Percentiles rank a stretch among this genome's conserved stretches.
phyloP scores from a whole-genome alignment of 2,113 vertebrate species.

The Leucoraja erinaceus region DNA sequence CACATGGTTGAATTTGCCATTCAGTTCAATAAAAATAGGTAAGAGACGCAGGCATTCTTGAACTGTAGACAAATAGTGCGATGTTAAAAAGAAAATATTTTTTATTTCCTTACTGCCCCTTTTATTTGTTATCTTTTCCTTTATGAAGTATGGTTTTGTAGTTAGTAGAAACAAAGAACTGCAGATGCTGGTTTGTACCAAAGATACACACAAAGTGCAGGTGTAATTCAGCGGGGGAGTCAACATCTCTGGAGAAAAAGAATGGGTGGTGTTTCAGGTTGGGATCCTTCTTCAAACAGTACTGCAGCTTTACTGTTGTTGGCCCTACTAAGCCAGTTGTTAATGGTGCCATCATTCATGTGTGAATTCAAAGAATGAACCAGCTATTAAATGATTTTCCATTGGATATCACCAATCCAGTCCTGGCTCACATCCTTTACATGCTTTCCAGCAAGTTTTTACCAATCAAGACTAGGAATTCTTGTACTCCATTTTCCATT shows the following conservation, averaged over 20 bases:
- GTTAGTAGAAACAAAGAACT: too few relatives aligned
- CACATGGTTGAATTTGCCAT: conserved; percentile 98
- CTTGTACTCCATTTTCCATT: background rate
- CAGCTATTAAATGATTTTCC: background rate
- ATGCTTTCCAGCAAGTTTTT: background rate
- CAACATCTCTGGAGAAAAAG: too few relatives aligned
- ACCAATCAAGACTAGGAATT: background rate
- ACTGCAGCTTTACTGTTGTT: background rate
- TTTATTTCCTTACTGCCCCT: background rate
- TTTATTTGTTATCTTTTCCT: background rate
- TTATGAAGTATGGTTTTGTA: too few relatives aligned
- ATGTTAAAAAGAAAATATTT: background rate
- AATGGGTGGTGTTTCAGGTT: too few relatives aligned
- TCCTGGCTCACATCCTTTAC: background rate
- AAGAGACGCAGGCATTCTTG: conserved; percentile 41
- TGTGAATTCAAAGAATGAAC: background rate
- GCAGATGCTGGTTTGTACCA: too few relatives aligned
- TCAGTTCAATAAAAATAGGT: conserved; percentile 99
- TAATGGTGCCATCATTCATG: background rate
- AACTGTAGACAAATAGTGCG: background rate
- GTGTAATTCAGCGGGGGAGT: too few relatives aligned
- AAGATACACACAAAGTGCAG: too few relatives aligned
- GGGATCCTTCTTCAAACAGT: too few relatives aligned
- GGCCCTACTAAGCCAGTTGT: too few relatives aligned
- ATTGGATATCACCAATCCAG: background rate